Percentiles rank a stretch among this genome's conserved stretches.
These are phyloP conservation scores for Ormyrus pomaceus DNA, from an alignment of 2,888 invertebrate species.

Conservation along the genomic window DNA sequence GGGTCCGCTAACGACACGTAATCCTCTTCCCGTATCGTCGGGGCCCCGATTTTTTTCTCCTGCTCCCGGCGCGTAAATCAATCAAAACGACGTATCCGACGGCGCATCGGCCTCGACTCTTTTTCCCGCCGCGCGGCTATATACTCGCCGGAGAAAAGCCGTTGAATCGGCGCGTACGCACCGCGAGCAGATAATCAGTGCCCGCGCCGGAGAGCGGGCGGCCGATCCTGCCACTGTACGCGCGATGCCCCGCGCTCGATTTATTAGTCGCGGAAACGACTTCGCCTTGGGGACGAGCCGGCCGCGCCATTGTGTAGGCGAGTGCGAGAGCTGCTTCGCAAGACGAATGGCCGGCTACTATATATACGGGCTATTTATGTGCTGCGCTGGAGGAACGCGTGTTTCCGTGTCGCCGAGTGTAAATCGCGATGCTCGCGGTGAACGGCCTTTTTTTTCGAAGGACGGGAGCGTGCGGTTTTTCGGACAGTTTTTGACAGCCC, in stretches of 20 bases:
- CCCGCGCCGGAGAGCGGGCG: neutral
- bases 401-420: no score
- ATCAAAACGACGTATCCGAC: conserved; percentile 46
- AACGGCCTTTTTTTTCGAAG: no score
- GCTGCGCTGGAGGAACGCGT: neutral
- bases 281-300: no score
- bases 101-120: conserved; percentile 30
- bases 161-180: conserved; percentile 22
- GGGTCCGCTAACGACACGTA: conserved; percentile 23
- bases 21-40: neutral
- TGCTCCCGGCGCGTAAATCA: conserved; percentile 38
- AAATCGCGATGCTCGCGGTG: no score
- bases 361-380: neutral
- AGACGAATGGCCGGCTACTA: no score
- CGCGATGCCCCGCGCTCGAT: neutral
- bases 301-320: no score
- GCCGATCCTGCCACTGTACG: no score
- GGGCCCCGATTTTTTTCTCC: neutral
- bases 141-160: conserved; percentile 24
- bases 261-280: no score
- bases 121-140: conserved; percentile 8
- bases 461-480: no score
- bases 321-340: no score
- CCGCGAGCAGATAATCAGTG: conserved; percentile 32
- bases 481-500: no score